Evolutionary conservation across 2,888 invertebrate genomes (phyloP).

Genomic region (Pheosia gnoma): DNA sequence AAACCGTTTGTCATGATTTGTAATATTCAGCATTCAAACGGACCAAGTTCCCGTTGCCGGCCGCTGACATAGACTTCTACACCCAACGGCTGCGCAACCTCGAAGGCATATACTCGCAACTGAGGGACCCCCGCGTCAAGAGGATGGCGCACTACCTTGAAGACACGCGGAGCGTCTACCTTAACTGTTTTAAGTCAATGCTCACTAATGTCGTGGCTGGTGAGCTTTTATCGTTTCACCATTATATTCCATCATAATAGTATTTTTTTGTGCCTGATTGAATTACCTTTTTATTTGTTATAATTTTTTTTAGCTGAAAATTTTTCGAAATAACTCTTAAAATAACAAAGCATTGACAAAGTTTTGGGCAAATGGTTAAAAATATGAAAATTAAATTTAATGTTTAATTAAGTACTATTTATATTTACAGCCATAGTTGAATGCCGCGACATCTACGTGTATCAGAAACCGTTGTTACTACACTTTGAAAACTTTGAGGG

Average conservation of each 20-base stretch:
- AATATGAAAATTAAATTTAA: not conserved
- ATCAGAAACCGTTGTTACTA: conserved; percentile 88
- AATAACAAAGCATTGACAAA: too few relatives aligned
- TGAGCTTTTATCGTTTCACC: conserved; percentile 48
- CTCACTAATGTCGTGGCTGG: conserved; percentile 91
- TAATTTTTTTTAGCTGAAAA: too few relatives aligned
- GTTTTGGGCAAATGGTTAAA: not conserved
- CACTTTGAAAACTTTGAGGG: conserved; percentile 89
- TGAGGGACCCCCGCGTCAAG: conserved; percentile 91
- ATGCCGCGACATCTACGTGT: conserved; percentile 92
- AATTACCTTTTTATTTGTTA: too few relatives aligned
- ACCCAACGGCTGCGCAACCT: conserved; percentile 89
- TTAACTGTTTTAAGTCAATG: conserved; percentile 89
- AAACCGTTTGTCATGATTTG: not conserved
- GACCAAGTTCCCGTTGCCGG: conserved; percentile 88
- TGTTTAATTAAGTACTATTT: not conserved
- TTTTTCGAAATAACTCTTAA: too few relatives aligned
- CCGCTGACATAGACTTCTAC: conserved; percentile 92
- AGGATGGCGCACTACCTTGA: conserved; percentile 93
- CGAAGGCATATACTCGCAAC: conserved; percentile 93
- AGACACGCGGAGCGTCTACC: conserved; percentile 91
- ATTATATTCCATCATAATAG: too few relatives aligned
- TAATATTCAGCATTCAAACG: conserved; percentile 83
- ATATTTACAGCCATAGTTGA: conserved; percentile 87
- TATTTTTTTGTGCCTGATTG: too few relatives aligned